Conservation (phyloP, 2,888 invertebrate species). For the Scaeva pyrastri region DNA sequence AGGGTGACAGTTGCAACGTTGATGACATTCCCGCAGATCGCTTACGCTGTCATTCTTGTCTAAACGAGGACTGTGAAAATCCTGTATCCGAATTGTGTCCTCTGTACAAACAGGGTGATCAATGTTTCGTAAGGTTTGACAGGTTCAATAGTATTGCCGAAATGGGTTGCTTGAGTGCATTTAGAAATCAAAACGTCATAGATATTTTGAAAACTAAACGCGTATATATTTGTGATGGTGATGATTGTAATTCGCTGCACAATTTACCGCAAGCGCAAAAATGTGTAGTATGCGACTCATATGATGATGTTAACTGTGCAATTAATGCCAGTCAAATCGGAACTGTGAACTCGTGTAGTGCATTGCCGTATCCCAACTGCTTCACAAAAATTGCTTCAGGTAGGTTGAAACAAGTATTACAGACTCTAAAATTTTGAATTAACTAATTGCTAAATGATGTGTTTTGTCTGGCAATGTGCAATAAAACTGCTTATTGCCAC, state of each 20-base stretch:
- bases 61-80: conserved; percentile 78
- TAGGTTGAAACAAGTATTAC: conserved; percentile 66
- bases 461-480: too few species aligned
- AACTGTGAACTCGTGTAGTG: conserved; percentile 77
- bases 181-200: conserved; percentile 79
- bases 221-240: conserved; percentile 79
- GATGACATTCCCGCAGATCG: conserved; percentile 79
- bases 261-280: conserved; percentile 70
- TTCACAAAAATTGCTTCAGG: conserved; percentile 77
- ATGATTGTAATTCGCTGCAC: conserved; percentile 79
- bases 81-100: conserved; percentile 77
- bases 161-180: conserved; percentile 80
- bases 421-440: not conserved
- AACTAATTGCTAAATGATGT: not conserved
- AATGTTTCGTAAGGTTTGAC: conserved; percentile 79
- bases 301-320: conserved; percentile 78
- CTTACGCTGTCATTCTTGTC: conserved; percentile 78
- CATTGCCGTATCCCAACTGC: conserved; percentile 80
- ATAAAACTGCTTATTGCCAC: too few species aligned
- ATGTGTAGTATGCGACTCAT: conserved; percentile 80
- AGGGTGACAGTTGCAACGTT: conserved; percentile 78
- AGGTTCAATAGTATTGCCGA: conserved; percentile 78
- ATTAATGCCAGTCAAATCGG: conserved; percentile 77
- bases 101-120: conserved; percentile 79
- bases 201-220: conserved; percentile 80